phyloP scores from a whole-genome alignment of 2,797 vertebrate genomes.

The Sylvilagus floridanus region DNA sequence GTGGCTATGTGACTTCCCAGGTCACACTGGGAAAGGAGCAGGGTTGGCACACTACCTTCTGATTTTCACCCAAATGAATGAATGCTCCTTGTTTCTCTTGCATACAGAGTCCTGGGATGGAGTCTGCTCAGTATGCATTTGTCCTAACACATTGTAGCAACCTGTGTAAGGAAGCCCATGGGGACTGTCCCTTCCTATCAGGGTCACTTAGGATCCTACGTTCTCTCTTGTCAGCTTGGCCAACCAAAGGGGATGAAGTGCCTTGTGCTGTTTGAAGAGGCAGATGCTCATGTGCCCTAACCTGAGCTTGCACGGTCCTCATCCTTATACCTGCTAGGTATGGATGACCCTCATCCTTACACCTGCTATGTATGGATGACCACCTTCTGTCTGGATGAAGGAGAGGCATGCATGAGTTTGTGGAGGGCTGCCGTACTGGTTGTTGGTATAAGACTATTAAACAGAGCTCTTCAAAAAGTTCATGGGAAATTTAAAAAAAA shows the following conservation, averaged over 20 bases:
- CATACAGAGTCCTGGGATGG: not conserved
- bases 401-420: not conserved
- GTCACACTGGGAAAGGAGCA: not conserved
- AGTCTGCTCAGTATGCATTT: not conserved
- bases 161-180: too few species aligned
- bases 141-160: rapidly evolving
- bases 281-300: not conserved
- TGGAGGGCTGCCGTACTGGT: not conserved
- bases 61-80: too few species aligned
- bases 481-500: too few species aligned
- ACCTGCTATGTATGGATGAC: not conserved
- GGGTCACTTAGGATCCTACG: not conserved
- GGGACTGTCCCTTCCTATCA: not conserved
- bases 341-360: not conserved
- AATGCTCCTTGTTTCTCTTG: not conserved
- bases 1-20: not conserved
- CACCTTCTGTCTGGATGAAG: not conserved
- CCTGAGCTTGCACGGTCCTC: not conserved
- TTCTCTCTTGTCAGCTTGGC: not conserved
- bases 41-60: not conserved
- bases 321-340: not conserved
- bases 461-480: too few species aligned
- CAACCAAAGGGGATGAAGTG: rapidly evolving
- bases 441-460: not conserved
- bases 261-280: not conserved